Percentiles rank a stretch among this genome's conserved stretches.
Conservation (phyloP, 2,797 vertebrate genomes). For the Leuciscus waleckii region DNA sequence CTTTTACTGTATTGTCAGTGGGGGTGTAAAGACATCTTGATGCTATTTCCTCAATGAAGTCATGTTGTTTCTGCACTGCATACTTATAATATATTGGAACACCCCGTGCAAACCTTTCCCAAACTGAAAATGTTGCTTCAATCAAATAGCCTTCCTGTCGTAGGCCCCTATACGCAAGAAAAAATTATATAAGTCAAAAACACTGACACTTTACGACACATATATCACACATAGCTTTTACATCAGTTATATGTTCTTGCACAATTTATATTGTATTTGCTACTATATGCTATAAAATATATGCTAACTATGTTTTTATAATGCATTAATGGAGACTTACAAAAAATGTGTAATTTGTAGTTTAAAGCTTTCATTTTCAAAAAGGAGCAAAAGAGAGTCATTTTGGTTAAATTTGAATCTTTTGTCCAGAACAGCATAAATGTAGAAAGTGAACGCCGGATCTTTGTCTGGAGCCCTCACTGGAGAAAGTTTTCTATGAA, state of each 20-base stretch:
- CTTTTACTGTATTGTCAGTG: neutral
- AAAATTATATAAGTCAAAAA: neutral
- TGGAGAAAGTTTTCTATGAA: slow-evolving; percentile 61
- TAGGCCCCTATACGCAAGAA: slow-evolving; percentile 46
- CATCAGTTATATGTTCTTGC: neutral
- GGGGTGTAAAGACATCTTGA: neutral
- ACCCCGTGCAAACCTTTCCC: accelerated
- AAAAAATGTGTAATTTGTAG: slow-evolving; percentile 55
- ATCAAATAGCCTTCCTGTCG: slow-evolving; percentile 59
- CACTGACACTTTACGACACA: neutral
- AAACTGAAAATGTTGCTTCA: slow-evolving; percentile 65
- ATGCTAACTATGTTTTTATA: too few relatives aligned
- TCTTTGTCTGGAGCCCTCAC: slow-evolving; percentile 40
- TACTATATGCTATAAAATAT: neutral
- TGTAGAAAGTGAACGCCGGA: slow-evolving; percentile 68
- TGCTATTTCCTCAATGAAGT: accelerated
- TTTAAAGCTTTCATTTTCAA: accelerated
- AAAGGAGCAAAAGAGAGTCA: slow-evolving; percentile 40
- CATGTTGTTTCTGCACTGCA: slow-evolving; percentile 50
- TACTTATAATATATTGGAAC: accelerated
- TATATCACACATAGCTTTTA: neutral
- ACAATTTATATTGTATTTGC: neutral
- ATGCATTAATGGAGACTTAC: slow-evolving; percentile 15
- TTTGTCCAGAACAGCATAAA: slow-evolving; percentile 74
- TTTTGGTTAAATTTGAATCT: slow-evolving; percentile 62